phyloP scores from a whole-genome alignment of 2,113 vertebrate species.

The Uria aalge region DNA sequence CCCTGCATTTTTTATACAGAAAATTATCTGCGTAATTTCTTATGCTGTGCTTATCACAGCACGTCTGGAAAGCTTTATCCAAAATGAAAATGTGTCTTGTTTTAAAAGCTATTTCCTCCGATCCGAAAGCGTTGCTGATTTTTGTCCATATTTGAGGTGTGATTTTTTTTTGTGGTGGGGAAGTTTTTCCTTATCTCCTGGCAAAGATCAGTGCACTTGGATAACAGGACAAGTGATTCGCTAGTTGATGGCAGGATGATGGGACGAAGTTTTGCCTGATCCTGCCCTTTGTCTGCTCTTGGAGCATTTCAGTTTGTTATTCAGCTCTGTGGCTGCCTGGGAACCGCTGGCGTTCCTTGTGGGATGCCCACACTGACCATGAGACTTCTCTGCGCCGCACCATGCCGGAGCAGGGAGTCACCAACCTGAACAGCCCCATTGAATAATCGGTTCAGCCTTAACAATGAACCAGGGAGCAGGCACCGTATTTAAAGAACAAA shows the following conservation, averaged over 20 bases:
- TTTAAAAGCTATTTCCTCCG: neutral
- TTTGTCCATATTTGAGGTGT: neutral
- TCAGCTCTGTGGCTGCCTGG: neutral
- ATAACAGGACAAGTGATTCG: neutral
- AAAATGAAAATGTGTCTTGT: neutral
- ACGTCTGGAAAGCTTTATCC: neutral
- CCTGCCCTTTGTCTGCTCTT: neutral
- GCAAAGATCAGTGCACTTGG: neutral
- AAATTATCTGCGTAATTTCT: neutral
- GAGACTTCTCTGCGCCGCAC: accelerated
- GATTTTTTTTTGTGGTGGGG: neutral
- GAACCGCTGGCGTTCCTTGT: neutral
- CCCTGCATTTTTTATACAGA: neutral
- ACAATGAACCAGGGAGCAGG: neutral
- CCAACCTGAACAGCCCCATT: too few relatives aligned
- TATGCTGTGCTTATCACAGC: neutral
- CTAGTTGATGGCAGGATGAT: neutral
- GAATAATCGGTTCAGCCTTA: neutral
- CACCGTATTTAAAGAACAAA: neutral
- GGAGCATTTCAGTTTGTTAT: neutral
- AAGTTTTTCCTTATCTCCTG: neutral
- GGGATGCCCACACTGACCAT: neutral
- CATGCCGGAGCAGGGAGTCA: neutral
- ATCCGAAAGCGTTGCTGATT: neutral
- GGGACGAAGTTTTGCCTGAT: neutral